These are phyloP conservation scores for Andrena cerasifolii DNA, from an alignment of 1,140 invertebrate species.

Conservation along the genomic window DNA sequence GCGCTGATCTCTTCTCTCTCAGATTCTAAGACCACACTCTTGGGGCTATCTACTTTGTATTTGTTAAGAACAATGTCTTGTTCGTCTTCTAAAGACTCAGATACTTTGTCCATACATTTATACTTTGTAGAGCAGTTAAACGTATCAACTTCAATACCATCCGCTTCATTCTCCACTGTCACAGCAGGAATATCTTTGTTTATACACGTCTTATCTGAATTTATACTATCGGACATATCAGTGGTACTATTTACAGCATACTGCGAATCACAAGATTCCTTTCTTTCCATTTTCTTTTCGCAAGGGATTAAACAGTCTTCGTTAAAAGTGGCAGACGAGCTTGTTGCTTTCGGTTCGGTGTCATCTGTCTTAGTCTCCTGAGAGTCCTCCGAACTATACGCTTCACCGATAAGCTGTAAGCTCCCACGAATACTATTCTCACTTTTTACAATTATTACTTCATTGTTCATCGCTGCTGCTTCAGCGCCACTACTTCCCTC, in stretches of 20 bases:
- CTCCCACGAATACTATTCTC: slow-evolving; percentile 66
- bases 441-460: slow-evolving; percentile 23
- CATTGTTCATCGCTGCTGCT: not conserved
- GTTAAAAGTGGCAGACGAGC: not conserved
- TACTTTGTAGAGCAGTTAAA: not conserved
- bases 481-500: not conserved
- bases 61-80: slow-evolving; percentile 1
- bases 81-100: not conserved
- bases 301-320: slow-evolving; percentile 1
- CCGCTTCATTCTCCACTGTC: not conserved
- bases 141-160: not conserved
- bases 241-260: not conserved
- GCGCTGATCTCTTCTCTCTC: not conserved
- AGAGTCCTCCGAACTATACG: slow-evolving; percentile 74
- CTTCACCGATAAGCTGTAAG: slow-evolving; percentile 73
- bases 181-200: slow-evolving; percentile 5
- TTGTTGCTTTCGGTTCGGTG: not conserved
- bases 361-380: slow-evolving; percentile 59
- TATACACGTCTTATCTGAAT: not conserved
- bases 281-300: not conserved
- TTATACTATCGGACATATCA: not conserved
- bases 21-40: not conserved
- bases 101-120: not conserved
- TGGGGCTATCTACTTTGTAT: not conserved
- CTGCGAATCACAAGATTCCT: not conserved